Base-by-base conservation (phyloP, 1,140 invertebrate genomes). In the Pseudachorutes palmiensis region DNA sequence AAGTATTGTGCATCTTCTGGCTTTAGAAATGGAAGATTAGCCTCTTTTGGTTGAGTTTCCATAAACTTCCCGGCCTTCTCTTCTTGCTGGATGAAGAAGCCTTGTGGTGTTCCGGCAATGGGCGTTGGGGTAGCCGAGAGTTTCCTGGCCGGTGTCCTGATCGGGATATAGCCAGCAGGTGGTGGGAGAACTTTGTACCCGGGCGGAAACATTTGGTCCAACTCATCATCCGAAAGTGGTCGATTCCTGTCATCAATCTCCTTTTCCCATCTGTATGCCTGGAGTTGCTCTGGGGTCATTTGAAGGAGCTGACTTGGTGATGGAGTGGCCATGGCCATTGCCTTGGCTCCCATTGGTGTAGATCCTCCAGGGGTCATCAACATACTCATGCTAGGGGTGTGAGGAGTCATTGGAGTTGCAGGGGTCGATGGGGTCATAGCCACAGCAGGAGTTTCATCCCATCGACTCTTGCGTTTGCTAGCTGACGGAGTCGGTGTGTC, bases 1-100 rank as follows among this genome's bases (percentile, higher is more conserved):
- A 99, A 99, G 81, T 99, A 99, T 79, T 99, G 97, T 29, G 97
- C 94, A 82, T 99, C 97, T 81, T 99, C 97, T 0, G 97, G 97
- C 79, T 99, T 99, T 85, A 99, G 90, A 77, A 98, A 95, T 22
- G 97, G 97, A 62, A 99, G 81, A 81, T 99, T 97, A 36, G 85
- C 86, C 57, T 84, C 85, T 79, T 97, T 97, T 0, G 97, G 97
- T 79, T 99, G 97, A 77, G 94, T 93, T 76, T 99, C 96, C 58
- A 97, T 85, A 76, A 94, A 90, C 76, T 93, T 90, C 33, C 90
- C 86, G 45, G 85, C 86, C 80, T 85, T 87, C 78, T 91, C 91
- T 79, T 92, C 89, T 41, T 76, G 74, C 81, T 98, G 93, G 73
- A 97, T 98, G 76, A 95, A 95, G 81, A 99, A 99, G 28, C 96